Conservation (phyloP, 2,888 invertebrate species). For the Podotricha telesiphe region DNA sequence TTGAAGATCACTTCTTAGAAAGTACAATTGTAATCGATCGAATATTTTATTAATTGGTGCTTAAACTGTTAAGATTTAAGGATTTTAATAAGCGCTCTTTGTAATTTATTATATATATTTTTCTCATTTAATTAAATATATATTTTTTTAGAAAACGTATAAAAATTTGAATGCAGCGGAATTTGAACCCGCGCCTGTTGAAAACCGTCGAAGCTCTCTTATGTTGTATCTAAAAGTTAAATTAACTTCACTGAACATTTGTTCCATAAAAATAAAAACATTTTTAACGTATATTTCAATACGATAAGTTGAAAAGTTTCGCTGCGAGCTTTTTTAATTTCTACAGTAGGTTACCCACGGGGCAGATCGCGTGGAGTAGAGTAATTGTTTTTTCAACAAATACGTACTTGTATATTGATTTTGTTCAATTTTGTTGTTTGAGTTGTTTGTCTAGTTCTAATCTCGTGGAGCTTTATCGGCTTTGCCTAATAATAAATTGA, state of each 20-base stretch:
- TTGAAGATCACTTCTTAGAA: too few relatives aligned
- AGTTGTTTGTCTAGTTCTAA: background rate
- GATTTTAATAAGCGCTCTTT: background rate
- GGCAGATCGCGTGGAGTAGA: conserved; percentile 1
- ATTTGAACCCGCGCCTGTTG: too few relatives aligned
- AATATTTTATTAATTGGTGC: too few relatives aligned
- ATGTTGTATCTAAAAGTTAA: conserved; percentile 4
- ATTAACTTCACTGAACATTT: conserved; percentile 3
- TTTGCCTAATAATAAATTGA: background rate
- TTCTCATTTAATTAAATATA: too few relatives aligned
- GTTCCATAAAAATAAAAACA: background rate
- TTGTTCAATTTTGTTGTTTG: background rate
- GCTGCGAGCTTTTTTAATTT: conserved; percentile 10
- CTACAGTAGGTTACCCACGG: conserved; percentile 16
- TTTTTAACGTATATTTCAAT: conserved; percentile 9
- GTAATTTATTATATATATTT: too few relatives aligned
- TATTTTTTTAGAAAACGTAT: too few relatives aligned
- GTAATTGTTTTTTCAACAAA: background rate
- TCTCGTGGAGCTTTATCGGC: background rate
- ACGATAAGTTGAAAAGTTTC: conserved; percentile 8
- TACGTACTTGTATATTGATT: background rate
- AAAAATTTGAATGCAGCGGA: too few relatives aligned
- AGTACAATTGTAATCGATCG: too few relatives aligned
- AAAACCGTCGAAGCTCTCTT: too few relatives aligned
- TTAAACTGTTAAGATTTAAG: background rate